Evolutionary conservation across 1,140 invertebrate genomes (phyloP).

Genomic region (Dinoponera quadriceps): DNA sequence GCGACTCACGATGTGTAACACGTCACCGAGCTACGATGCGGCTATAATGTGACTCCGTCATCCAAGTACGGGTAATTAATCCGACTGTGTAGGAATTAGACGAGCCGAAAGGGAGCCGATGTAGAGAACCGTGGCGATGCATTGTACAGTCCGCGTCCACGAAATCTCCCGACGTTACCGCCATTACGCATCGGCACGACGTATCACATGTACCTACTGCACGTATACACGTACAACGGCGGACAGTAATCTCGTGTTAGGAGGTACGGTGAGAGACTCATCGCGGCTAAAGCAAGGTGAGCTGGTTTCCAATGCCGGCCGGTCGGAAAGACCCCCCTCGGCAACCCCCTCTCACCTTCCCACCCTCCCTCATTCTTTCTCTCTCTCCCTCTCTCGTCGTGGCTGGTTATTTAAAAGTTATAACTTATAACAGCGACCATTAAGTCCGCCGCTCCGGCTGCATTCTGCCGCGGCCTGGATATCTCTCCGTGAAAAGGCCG

Average conservation of each 20-base stretch:
- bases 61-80: conserved; percentile 43
- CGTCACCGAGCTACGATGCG: neutral
- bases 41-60: conserved; percentile 27
- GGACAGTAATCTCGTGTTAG: conserved; percentile 3
- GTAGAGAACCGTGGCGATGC: neutral
- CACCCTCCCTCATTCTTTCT: too few species aligned
- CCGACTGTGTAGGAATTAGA: conserved; percentile 21
- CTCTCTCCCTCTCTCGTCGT: neutral
- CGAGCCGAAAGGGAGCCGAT: conserved; percentile 33
- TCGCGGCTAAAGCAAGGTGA: conserved; percentile 76
- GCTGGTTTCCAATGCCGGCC: conserved; percentile 69
- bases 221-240: neutral
- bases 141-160: conserved; percentile 5
- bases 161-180: conserved; percentile 41
- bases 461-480: conserved; percentile 64
- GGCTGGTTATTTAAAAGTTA: conserved; percentile 82
- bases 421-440: conserved; percentile 82
- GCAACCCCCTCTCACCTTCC: too few species aligned
- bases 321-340: neutral
- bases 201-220: neutral
- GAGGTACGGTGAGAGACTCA: conserved; percentile 63
- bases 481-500: conserved; percentile 68
- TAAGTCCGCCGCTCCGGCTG: conserved; percentile 72
- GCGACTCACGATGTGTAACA: neutral
- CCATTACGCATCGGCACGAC: conserved; percentile 46